Conservation (phyloP, 2,888 invertebrate species). For the Atethmia centrago region DNA sequence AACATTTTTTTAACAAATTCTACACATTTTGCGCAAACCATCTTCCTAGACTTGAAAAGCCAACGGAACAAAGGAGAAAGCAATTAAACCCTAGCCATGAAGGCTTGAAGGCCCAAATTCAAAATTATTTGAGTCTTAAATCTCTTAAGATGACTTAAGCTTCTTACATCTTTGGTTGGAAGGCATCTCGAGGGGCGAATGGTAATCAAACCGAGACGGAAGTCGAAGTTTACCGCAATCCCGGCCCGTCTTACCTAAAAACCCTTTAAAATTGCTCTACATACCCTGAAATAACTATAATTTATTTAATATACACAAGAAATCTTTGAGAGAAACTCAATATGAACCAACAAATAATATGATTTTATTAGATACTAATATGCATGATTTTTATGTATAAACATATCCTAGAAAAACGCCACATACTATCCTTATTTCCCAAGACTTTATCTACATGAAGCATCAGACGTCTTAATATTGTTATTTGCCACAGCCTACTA, state of each 20-base stretch:
- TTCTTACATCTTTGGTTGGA: slow-evolving; percentile 73
- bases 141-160: slow-evolving; percentile 69
- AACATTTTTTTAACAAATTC: slow-evolving; percentile 8
- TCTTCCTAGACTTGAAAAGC: slow-evolving; percentile 16
- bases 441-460: slow-evolving; percentile 25
- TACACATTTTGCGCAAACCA: slow-evolving; percentile 9
- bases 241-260: slow-evolving; percentile 83
- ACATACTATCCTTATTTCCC: slow-evolving; percentile 22
- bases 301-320: slow-evolving; percentile 7
- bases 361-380: slow-evolving; percentile 11
- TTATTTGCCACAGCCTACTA: slow-evolving; percentile 59
- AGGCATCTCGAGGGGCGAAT: slow-evolving; percentile 83
- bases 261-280: slow-evolving; percentile 79
- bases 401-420: slow-evolving; percentile 4
- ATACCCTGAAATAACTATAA: slow-evolving; percentile 58
- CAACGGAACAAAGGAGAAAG: slow-evolving; percentile 43
- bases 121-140: slow-evolving; percentile 63
- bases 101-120: slow-evolving; percentile 59
- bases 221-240: slow-evolving; percentile 81
- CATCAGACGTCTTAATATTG: slow-evolving; percentile 32
- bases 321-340: slow-evolving; percentile 8
- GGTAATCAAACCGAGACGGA: slow-evolving; percentile 84
- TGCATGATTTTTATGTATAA: slow-evolving; percentile 8
- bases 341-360: slow-evolving; percentile 14
- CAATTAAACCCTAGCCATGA: slow-evolving; percentile 60